Conservation (phyloP, 2,888 invertebrate genomes). For the Drosophila niveifrons region DNA sequence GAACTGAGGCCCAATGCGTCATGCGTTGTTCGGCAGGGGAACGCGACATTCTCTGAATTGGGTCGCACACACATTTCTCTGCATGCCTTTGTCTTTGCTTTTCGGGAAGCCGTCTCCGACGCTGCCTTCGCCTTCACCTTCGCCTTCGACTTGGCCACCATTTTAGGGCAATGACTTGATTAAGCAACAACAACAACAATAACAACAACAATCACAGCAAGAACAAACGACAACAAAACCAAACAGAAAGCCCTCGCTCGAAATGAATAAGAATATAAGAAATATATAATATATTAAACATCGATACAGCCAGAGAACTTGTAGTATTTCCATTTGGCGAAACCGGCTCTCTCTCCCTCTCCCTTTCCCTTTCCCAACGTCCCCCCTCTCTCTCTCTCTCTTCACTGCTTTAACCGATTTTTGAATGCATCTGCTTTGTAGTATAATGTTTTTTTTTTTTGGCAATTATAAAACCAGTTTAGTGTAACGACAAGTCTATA, state of each 20-base stretch:
- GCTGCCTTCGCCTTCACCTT: slow-evolving; percentile 9
- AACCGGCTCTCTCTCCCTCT: slow-evolving; percentile 28
- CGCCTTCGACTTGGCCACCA: slow-evolving; percentile 58
- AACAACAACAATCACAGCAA: slow-evolving; percentile 30
- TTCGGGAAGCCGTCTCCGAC: slow-evolving; percentile 48
- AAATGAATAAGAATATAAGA: slow-evolving; percentile 1
- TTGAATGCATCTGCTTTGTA: slow-evolving; percentile 35
- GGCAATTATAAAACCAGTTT: slow-evolving; percentile 71
- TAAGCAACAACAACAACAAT: slow-evolving; percentile 40
- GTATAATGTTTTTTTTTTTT: slow-evolving; percentile 25
- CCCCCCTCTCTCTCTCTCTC: neutral
- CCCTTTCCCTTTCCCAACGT: neutral
- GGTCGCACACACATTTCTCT: slow-evolving; percentile 70
- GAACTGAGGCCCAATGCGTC: slow-evolving; percentile 51
- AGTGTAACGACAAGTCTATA: slow-evolving; percentile 50
- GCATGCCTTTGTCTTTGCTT: slow-evolving; percentile 47
- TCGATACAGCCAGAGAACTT: slow-evolving; percentile 23
- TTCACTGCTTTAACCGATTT: neutral
- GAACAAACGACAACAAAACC: slow-evolving; percentile 7
- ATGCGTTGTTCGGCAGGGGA: slow-evolving; percentile 34
- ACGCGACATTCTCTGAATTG: slow-evolving; percentile 58
- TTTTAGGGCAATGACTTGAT: slow-evolving; percentile 79
- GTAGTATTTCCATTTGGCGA: slow-evolving; percentile 29
- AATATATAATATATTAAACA: too few species aligned
- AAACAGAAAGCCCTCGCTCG: slow-evolving; percentile 15